A percentile compares a stretch with the other conserved stretches of the same genome.
phyloP scores from a whole-genome alignment of 2,888 invertebrate genomes.

The Microctonus hyperodae region DNA sequence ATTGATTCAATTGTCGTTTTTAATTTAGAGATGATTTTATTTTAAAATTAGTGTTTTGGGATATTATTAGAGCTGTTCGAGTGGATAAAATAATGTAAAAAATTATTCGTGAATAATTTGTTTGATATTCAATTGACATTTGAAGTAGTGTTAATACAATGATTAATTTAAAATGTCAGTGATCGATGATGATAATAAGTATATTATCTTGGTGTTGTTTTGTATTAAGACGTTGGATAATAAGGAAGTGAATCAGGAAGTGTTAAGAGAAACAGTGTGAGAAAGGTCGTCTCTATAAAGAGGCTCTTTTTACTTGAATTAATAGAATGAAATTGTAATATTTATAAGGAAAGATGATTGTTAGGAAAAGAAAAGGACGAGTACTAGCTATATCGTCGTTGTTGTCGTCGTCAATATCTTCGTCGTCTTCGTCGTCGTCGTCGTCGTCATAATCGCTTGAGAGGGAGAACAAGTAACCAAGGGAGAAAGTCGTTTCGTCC shows the following conservation, averaged over 20 bases:
- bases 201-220: background rate
- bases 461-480: conserved; percentile 31
- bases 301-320: background rate
- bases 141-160: too few relatives aligned
- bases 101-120: too few relatives aligned
- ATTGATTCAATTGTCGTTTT: too few relatives aligned
- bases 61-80: too few relatives aligned
- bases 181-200: background rate
- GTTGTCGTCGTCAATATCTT: background rate
- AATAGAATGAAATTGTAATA: background rate
- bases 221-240: background rate
- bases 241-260: conserved; percentile 17
- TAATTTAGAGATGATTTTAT: too few relatives aligned
- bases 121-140: too few relatives aligned
- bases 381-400: background rate
- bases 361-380: conserved; percentile 2
- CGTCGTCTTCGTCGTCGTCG: conserved; percentile 27
- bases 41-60: too few relatives aligned
- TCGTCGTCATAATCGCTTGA: conserved; percentile 31
- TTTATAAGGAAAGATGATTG: conserved; percentile 9
- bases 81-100: too few relatives aligned
- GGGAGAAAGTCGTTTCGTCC: conserved; percentile 35
- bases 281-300: conserved; percentile 18
- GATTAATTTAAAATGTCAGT: background rate
- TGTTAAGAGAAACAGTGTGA: conserved; percentile 22